Evolutionary conservation across 2,888 invertebrate species (phyloP), one percentile per base, ranked within the genome.

Genomic region (Lithophane ornitopus): DNA sequence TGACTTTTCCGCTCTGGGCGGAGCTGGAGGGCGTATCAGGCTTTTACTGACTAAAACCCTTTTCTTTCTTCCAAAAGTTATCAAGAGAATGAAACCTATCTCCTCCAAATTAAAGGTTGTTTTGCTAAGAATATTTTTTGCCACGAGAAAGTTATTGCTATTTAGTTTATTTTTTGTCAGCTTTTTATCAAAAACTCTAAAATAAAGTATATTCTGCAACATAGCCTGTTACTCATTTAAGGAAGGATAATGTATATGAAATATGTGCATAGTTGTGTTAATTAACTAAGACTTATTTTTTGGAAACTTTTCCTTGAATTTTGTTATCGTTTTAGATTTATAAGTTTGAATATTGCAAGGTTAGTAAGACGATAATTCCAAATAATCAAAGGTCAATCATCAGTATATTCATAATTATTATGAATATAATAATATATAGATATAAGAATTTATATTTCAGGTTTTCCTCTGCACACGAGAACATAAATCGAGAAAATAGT

Each of bases 181-280:
- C 0, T n/a, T 28, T 77, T 67, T n/a, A n/a, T 4, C 19, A 44
- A 26, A n/a, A 46, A 34, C 4, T 46, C 63, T 22, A 26, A 12
- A n/a, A 9, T 59, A 44, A 11, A 28, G 0, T 46, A 26, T 41
- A 8, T 44, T 67, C 61, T 52, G 28, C 62, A 34, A 70, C 81
- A 66, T 66, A 26, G 11, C 1, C 19, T 14, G 34, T 70, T 56
- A 7, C 14, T 68, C 56, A 67, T 58, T 4, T 54, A 67, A 49
- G 74, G 81, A 80, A 80, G 80, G 73, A 78, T 34, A 84, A 84
- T 67, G n/a, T 28, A 1, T 3, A 14, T n/a, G 8, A 61, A 79
- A n/a, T 67, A 66, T 12, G 12, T 0, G 16, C 67, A 12, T 22
- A 46, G n/a, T 44, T 26, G 8, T 14, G 9, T 7, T 4, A 71